A percentile compares a stretch with the other conserved stretches of the same genome.
phyloP scores from a whole-genome alignment of 2,797 vertebrate genomes.

The Heliangelus exortis region DNA sequence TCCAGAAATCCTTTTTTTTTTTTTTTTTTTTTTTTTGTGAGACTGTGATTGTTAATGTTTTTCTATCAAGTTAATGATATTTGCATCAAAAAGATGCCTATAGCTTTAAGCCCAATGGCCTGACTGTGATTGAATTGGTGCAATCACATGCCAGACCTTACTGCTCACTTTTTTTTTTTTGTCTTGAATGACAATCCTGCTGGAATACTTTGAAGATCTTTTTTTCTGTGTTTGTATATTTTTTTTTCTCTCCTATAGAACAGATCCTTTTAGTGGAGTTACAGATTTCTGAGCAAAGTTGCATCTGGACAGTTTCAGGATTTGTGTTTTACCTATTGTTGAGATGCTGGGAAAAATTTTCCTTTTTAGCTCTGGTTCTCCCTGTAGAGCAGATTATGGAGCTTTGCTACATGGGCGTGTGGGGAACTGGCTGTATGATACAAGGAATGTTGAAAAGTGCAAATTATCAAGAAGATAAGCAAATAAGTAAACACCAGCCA shows the following conservation, averaged over 20 bases:
- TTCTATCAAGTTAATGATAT: not conserved
- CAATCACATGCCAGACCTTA: not conserved
- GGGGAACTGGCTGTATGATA: not conserved
- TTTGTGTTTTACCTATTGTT: not conserved
- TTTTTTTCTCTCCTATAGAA: not conserved
- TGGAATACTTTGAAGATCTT: not conserved
- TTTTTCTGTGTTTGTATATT: not conserved
- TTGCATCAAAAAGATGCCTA: not conserved
- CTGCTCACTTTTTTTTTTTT: not conserved
- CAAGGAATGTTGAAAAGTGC: not conserved
- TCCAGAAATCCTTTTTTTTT: not conserved
- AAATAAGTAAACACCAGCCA: not conserved
- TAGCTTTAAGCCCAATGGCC: not conserved
- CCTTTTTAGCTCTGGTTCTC: not conserved
- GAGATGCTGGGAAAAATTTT: not conserved
- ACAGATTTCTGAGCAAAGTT: not conserved
- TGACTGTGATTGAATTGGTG: accelerated
- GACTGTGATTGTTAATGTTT: not conserved
- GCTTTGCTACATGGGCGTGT: not conserved
- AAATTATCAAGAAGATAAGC: not conserved
- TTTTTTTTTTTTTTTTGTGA: accelerated
- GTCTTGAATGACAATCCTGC: not conserved
- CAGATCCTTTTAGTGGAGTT: not conserved
- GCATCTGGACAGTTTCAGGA: not conserved
- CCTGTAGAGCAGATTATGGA: not conserved